Evolutionary conservation across 2,888 invertebrate genomes (phyloP).

Genomic region (Sphinx pinastri): DNA sequence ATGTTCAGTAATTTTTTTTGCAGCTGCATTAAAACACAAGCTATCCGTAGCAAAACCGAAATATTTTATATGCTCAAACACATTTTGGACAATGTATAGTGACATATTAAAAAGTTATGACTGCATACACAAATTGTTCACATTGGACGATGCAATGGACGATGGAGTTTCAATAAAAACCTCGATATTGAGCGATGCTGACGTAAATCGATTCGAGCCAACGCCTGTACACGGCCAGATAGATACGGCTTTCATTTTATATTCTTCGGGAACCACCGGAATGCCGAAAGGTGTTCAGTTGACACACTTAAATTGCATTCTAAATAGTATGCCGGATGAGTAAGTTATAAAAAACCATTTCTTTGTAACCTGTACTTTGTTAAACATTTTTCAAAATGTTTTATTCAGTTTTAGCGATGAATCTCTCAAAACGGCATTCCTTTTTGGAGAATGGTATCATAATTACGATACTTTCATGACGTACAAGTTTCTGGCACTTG

Average conservation of each 20-base stretch:
- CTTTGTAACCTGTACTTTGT: not conserved
- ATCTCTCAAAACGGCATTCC: slow-evolving; percentile 53
- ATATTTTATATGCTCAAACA: slow-evolving; percentile 85
- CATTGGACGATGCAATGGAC: slow-evolving; percentile 51
- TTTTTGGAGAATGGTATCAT: slow-evolving; percentile 67
- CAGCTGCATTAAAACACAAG: slow-evolving; percentile 86
- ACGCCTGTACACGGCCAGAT: slow-evolving; percentile 68
- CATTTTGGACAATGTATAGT: slow-evolving; percentile 70
- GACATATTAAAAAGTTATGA: slow-evolving; percentile 54
- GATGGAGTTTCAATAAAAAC: slow-evolving; percentile 48
- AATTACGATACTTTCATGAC: slow-evolving; percentile 69
- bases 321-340: slow-evolving; percentile 61
- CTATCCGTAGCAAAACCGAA: slow-evolving; percentile 86
- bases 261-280: slow-evolving; percentile 89
- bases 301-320: slow-evolving; percentile 83
- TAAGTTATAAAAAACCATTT: slow-evolving; percentile 47
- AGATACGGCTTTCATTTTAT: slow-evolving; percentile 76
- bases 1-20: slow-evolving; percentile 39
- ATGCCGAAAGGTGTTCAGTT: slow-evolving; percentile 87
- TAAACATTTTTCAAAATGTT: not conserved
- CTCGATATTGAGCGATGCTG: slow-evolving; percentile 47
- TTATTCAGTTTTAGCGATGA: slow-evolving; percentile 56
- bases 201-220: slow-evolving; percentile 67
- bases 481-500: slow-evolving; percentile 60
- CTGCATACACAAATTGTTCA: slow-evolving; percentile 55